Base-by-base conservation (phyloP, 2,888 invertebrate species). In the Drosophila kambysellisi region DNA sequence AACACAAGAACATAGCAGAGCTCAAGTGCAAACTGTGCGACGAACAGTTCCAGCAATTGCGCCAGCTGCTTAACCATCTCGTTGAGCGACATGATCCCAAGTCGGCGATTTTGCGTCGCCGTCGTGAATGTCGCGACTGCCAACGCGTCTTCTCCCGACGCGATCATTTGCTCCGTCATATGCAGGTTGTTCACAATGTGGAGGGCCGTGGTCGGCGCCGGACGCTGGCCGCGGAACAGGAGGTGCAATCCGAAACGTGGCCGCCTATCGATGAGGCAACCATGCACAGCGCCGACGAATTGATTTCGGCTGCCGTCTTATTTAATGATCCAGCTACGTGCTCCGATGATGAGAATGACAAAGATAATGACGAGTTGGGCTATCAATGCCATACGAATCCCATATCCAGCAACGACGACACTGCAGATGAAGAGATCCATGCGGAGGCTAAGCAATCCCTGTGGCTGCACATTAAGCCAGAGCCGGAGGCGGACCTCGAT, bases 151-250 rank as follows among this genome's bases (percentile, higher is more conserved):
- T 94, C 81, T 91, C 93, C 5, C 91, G 94, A 0, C 89, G 92
- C 2, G 93, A 94, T 73, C 94, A 94, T 80, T 80, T 94, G 53
- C 92, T 92, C 64, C 91, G 94, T 3, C 95, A 95, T 81, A 89
- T 94, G 89, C 85, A 91, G 4, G 92, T 74, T n/a, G 80, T 94
- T 1, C 94, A 95, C 61, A 83, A 70, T n/a, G 7, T 50, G 30
- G 54, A 65, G 4, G 15, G 51, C 7, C 46, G 35, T 12, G 46
- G 41, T 15, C 57, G 60, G 41, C 60, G 57, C 50, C 33, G 56
- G 56, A 35, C 48, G 29, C 63, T 70, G 37, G 37, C 53, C 9
- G 56, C 56, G 17, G 63, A 61, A 29, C 60, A 64, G 7, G 46
- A 57, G 9, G 41, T 15, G 33, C 54, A 69, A n/a, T 33, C 66